Evolutionary conservation across 1,140 invertebrate genomes (phyloP), one percentile per base, ranked within the genome.

Genomic region (Ceratosolen fusciceps): DNA sequence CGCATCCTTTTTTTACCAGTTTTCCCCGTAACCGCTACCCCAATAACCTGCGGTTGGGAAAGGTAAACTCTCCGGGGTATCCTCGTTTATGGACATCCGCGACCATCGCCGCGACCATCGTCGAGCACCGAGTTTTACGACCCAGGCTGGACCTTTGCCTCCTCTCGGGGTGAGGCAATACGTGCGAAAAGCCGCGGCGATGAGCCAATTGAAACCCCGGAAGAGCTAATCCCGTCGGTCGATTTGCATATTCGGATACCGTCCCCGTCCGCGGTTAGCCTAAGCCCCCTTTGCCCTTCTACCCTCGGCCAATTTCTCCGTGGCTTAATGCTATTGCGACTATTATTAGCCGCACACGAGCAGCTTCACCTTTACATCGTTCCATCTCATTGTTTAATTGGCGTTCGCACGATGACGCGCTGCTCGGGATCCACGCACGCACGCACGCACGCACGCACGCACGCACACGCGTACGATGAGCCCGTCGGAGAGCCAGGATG

Each of bases 241-340:
- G 37, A 80, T 80, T 80, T 76, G 74, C 79, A 76, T 80, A 62
- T 70, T 43, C n/a, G 52, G 78, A 80, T 72, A 80, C 72, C 65
- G 73, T 80, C 67, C 72, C 19, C 21, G 31, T 12, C n/a, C 10
- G 62, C 47, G n/a, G 56, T 72, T 78, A 60, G 37, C 37, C 62
- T 78, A 78, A 78, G 24, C 76, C 54, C 3, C 34, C 5, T 37
- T n/a, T 12, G 21, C 58, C 70, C 49, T 52, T 74, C 39, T 34
- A 68, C n/a, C 14, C 19, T 52, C 52, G 75, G 71, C 67, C 77
- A 79, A 74, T 79, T 74, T 79, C 47, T 19, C 43, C 43, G 1
- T n/a, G 2, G 3, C 10, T 19, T 12, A 29, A 67, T 8, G 56
- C 68, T 21, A 47, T 14, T 70, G 31, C 43, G 71, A 74, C 74